These are phyloP conservation scores for Harmothoe impar DNA, from an alignment of 2,888 invertebrate genomes.

Conservation along the genomic window DNA sequence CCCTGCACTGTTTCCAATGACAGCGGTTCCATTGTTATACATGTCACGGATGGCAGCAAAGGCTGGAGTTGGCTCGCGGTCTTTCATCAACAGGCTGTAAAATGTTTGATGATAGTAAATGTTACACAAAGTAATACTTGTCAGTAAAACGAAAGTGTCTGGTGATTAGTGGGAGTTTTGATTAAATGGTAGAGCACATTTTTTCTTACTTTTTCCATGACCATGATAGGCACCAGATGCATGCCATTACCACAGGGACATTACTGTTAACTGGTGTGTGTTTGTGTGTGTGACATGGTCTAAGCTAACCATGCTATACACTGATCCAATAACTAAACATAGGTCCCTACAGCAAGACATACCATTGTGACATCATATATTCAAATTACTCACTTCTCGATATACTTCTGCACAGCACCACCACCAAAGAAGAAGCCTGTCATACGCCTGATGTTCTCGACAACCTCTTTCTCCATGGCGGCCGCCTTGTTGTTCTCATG, in stretches of 20 bases:
- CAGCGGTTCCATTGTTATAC: conserved; percentile 73
- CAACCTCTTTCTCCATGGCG: conserved; percentile 68
- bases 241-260: too few species aligned
- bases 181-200: too few species aligned
- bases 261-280: too few species aligned
- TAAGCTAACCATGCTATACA: too few species aligned
- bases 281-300: too few species aligned
- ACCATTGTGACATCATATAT: too few species aligned
- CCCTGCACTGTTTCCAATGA: conserved; percentile 76
- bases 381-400: conserved; percentile 70
- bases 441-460: conserved; percentile 71
- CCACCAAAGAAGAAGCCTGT: conserved; percentile 76
- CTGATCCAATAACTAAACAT: too few species aligned
- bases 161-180: too few species aligned
- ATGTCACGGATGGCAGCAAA: conserved; percentile 72
- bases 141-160: too few species aligned
- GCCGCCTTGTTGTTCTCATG: conserved; percentile 71
- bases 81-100: conserved; percentile 24
- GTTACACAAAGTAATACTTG: background rate
- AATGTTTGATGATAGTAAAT: background rate
- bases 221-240: too few species aligned
- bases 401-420: conserved; percentile 72
- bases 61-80: conserved; percentile 72
- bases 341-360: too few species aligned
- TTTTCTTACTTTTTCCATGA: too few species aligned